Evolutionary conservation across 2,797 vertebrate species (phyloP).

Genomic region (Arnoldichthys spilopterus): DNA sequence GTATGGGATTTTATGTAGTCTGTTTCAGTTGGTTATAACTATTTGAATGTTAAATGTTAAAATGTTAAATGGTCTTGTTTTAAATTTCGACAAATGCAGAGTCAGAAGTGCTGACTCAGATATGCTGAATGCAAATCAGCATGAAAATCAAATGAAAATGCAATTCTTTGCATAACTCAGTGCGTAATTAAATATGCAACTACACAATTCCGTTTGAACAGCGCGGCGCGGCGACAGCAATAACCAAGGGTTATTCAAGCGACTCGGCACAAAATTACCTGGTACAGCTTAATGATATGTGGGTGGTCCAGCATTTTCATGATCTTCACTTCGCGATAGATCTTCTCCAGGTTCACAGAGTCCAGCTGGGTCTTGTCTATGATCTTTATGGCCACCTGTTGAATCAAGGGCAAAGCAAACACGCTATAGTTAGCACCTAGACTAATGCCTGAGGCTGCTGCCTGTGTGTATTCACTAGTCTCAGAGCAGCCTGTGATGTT

Average conservation of each 20-base stretch:
- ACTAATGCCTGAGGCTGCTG: constrained; percentile 15
- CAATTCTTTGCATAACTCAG: background rate
- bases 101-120: background rate
- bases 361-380: constrained; percentile 99
- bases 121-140: background rate
- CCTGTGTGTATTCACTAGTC: constrained; percentile 33
- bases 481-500: background rate
- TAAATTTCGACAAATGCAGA: too few relatives aligned
- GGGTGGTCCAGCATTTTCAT: constrained; percentile 99
- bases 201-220: background rate
- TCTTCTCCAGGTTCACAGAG: constrained; percentile 96
- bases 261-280: constrained; percentile 79
- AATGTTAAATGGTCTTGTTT: too few relatives aligned
- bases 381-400: constrained; percentile 98
- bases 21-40: too few relatives aligned
- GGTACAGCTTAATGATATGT: constrained; percentile 97
- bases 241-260: background rate
- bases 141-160: background rate
- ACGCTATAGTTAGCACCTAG: constrained; percentile 31
- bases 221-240: background rate
- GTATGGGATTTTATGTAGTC: too few relatives aligned
- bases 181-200: background rate
- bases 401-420: constrained; percentile 50
- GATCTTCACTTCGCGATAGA: constrained; percentile 97
- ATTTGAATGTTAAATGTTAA: too few relatives aligned